Base-by-base conservation (phyloP, 2,888 invertebrate genomes). In the Falcaria lacertinaria region DNA sequence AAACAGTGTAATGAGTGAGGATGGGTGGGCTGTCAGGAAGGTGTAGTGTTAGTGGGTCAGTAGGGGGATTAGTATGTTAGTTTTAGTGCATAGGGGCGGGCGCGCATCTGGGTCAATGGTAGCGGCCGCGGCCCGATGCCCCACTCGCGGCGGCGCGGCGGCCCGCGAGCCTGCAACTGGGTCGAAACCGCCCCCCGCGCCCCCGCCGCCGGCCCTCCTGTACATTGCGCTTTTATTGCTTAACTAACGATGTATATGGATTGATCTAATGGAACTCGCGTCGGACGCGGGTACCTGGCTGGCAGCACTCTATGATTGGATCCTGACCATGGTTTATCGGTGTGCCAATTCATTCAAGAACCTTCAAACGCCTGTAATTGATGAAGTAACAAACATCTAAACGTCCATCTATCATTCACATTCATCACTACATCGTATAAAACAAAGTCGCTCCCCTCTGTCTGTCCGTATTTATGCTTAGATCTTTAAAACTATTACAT, bases 21-120 rank as follows among this genome's bases (percentile, higher is more conserved):
- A 57, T 53, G 49, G 48, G 53, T n/a, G n/a, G n/a, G 47, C 49
- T 49, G 64, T 55, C 53, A 52, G 58, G 57, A 54, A 52, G 56
- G 61, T 63, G 69, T 69, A 71, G 72, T 76, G 75, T 77, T 76
- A 48, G 54, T 60, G 58, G 72, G 64, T 69, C 69, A 65, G 56
- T 60, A 53, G 60, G 60, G 57, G 60, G 22, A 22, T 7, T 22
- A 22, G 54, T 57, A 62, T 55, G 63, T 55, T 60, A 56, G 54
- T 57, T 54, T 57, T 53, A 60, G 64, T 62, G 58, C 54, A 48
- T 40, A 37, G 57, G 50, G 47, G 60, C 47, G 35, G 17, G 35
- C 48, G 54, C 40, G 34, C 17, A 71, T 66, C 69, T 74, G 55
- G 74, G 73, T 74, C 74, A 73, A 74, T 74, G 73, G 74, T 71